Evolutionary conservation across 2,888 invertebrate genomes (phyloP).

Genomic region (Dinocampus coccinellae): DNA sequence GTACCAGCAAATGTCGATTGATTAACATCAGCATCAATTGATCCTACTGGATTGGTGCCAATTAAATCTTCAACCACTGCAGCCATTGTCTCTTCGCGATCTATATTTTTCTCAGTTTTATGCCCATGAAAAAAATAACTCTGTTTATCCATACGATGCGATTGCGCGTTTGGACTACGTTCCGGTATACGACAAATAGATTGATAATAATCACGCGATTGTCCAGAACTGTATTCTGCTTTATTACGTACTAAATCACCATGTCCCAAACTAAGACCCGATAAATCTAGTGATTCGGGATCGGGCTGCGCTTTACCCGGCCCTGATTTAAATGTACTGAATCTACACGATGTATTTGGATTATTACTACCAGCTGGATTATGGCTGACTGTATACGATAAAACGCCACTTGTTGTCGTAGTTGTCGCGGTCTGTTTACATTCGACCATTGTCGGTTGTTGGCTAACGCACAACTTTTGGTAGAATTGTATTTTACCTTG

Average conservation of each 20-base stretch:
- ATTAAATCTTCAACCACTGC: slow-evolving; percentile 14
- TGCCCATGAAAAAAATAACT: slow-evolving; percentile 65
- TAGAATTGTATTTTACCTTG: slow-evolving; percentile 67
- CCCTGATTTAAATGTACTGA: slow-evolving; percentile 62
- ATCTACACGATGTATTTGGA: slow-evolving; percentile 43
- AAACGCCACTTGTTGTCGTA: slow-evolving; percentile 44
- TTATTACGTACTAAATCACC: slow-evolving; percentile 50
- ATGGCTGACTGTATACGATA: slow-evolving; percentile 39
- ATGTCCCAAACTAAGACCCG: slow-evolving; percentile 52
- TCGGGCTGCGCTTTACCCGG: slow-evolving; percentile 40
- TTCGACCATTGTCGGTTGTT: slow-evolving; percentile 58
- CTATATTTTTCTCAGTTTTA: slow-evolving; percentile 62
- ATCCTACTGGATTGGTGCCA: background rate
- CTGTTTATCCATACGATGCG: slow-evolving; percentile 57
- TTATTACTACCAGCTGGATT: slow-evolving; percentile 33
- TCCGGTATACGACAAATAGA: slow-evolving; percentile 37
- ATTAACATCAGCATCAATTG: background rate
- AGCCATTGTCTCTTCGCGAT: slow-evolving; percentile 33
- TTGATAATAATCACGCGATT: slow-evolving; percentile 43
- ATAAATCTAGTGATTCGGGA: slow-evolving; percentile 50
- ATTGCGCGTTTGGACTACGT: slow-evolving; percentile 45
- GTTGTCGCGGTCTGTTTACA: slow-evolving; percentile 72
- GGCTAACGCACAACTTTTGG: slow-evolving; percentile 68
- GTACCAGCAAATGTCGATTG: slow-evolving; percentile 6
- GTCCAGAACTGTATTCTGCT: slow-evolving; percentile 44